Base-by-base conservation (phyloP, 2,113 vertebrate species). In the Desmodus rotundus region DNA sequence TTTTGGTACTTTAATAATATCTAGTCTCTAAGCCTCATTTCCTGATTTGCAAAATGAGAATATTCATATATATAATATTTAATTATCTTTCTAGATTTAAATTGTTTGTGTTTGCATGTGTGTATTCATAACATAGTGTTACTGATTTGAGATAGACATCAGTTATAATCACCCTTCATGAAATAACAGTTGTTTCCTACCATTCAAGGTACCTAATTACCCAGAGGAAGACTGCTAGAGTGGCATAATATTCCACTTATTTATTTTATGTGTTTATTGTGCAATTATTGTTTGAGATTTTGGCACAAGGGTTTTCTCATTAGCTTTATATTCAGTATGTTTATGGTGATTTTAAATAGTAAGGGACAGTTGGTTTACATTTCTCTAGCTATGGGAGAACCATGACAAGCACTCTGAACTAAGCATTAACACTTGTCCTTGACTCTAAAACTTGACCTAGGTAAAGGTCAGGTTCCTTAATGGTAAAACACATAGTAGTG, bases 361-460 rank as follows among this genome's bases (percentile, higher is more conserved):
- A 78, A 80, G 36, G 65, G 63, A 80, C 38, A 77, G 70, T 84
- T 96, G 38, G 50, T 92, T 93, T 88, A 91, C 9, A 83, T 91
- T 38, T 77, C 45, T 54, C 15, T 89, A 84, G 31, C 45, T 84
- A 61, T 81, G 28, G 38, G 67, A 86, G 95, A 91, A 87, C 84
- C n/a, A 81, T 86, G 80, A 38, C 33, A 96, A 92, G 33, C n/a
- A 72, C 82, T 93, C 72, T 74, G 28, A 74, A 84, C 11, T 76
- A 76, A 92, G 52, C 13, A n/a, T 65, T 68, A 92, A 78, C 28
- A 92, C 50, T 93, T 95, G n/a, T 47, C 1, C 58, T 89, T 87
- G 74, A 92, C 58, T 76, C 12, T 93, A 92, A 89, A 91, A 93
- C 77, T 87, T 95, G 65, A 95, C 84, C 85, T 76, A 47, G 6